These are phyloP conservation scores for Teleiodes luculella DNA, from an alignment of 2,888 invertebrate genomes.

Conservation along the genomic window DNA sequence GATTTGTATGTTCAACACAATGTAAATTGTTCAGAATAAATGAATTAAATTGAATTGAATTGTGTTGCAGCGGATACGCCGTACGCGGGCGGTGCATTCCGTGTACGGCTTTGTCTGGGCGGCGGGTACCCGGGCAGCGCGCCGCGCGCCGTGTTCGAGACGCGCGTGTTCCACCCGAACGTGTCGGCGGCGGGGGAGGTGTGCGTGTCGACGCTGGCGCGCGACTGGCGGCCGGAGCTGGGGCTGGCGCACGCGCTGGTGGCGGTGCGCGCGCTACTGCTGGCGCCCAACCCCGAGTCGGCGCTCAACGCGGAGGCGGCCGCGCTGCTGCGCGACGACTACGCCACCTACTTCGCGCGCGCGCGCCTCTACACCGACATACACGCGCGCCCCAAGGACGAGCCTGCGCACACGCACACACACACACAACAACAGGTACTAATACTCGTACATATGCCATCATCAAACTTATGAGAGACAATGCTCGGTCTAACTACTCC, in stretches of 20 bases:
- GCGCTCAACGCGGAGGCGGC: constrained; percentile 98
- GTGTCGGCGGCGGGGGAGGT: constrained; percentile 96
- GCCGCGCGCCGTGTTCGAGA: constrained; percentile 95
- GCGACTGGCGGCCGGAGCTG: constrained; percentile 97
- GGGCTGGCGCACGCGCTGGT: constrained; percentile 96
- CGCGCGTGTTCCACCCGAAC: constrained; percentile 98
- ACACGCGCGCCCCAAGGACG: constrained; percentile 71
- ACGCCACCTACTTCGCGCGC: constrained; percentile 90
- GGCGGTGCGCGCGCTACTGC: constrained; percentile 94
- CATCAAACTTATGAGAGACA: no score
- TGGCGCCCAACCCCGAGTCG: constrained; percentile 98
- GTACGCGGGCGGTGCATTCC: constrained; percentile 92
- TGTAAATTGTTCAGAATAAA: not conserved
- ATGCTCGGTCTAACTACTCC: no score
- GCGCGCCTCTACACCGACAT: constrained; percentile 68
- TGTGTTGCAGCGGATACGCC: constrained; percentile 88
- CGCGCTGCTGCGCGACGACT: constrained; percentile 93
- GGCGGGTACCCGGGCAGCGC: constrained; percentile 95
- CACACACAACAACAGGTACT: not conserved
- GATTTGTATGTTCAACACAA: not conserved
- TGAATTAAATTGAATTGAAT: not conserved
- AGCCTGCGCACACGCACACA: constrained; percentile 42
- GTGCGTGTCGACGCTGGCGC: constrained; percentile 96
- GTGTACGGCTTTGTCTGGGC: constrained; percentile 91
- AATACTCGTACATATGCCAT: no score